Evolutionary conservation across 2,888 invertebrate genomes (phyloP), one percentile per base, ranked within the genome.

Genomic region (Aromia moschata): DNA sequence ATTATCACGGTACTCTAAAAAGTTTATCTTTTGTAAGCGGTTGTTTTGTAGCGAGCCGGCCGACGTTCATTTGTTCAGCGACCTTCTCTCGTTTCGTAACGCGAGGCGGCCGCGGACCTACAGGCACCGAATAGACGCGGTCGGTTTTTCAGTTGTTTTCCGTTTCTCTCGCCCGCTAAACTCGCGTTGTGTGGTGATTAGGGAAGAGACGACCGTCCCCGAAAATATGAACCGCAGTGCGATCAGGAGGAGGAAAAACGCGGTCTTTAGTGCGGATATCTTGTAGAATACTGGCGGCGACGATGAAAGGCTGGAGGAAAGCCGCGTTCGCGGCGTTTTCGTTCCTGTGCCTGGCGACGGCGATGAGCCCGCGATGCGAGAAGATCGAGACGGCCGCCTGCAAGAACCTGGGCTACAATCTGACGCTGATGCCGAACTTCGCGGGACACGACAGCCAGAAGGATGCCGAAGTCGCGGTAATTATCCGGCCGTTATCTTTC

Each of bases 371-470:
- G 14, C 30, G 14, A 30, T 94, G 94, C 80, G 91, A 94, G 81
- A 85, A 87, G 74, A 93, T 94, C 75, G 85, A 84, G 54, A 88
- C 92, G 58, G 88, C 91, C 40, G 84, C 91, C 80, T 94, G 94
- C 79, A 87, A 89, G 78, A 91, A 91, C 72, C 83, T 94, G 77
- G 89, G 91, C 69, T 94, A 94, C 83, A 94, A 94, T 82, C 87
- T 89, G 82, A 94, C 94, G 17, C 86, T 87, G 25, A 90, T 94
- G 91, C 94, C 94, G 47, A 94, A 94, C 83, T 85, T 92, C 62
- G 87, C 93, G 80, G 92, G 91, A 1, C 92, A 94, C 78, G 84
- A 84, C 62, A 89, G 89, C 76, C 94, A 94, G 81, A 85, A 89
- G 71, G 90, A 92, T 75, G 93, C 94, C 52, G 90, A 91, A 74